Conservation (phyloP, 2,888 invertebrate species). For the Atrina japonica region DNA sequence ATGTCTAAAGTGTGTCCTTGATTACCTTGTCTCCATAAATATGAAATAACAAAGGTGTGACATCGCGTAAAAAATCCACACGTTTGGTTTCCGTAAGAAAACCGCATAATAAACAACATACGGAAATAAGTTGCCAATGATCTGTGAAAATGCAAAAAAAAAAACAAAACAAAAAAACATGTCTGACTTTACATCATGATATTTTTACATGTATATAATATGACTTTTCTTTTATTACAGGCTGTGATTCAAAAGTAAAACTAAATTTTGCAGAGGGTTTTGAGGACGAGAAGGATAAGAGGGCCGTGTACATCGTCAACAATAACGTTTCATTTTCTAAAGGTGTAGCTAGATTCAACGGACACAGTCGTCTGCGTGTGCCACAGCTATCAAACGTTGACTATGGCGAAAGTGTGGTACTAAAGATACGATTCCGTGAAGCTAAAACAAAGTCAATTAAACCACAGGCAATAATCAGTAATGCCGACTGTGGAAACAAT, state of each 20-base stretch:
- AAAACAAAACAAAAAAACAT: no score
- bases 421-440: slow-evolving; percentile 33
- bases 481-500: slow-evolving; percentile 60
- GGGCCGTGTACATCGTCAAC: slow-evolving; percentile 42
- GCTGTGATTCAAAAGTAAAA: slow-evolving; percentile 38
- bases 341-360: slow-evolving; percentile 42
- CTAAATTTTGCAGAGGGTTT: slow-evolving; percentile 36
- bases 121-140: no score
- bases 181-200: no score
- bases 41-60: no score
- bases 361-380: slow-evolving; percentile 37
- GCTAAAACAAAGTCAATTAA: slow-evolving; percentile 9
- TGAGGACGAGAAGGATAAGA: slow-evolving; percentile 31
- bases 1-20: no score
- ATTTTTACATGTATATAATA: no score
- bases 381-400: slow-evolving; percentile 44
- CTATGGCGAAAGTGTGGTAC: slow-evolving; percentile 35
- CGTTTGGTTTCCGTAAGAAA: no score
- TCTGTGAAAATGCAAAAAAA: no score
- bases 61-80: no score
- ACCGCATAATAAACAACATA: no score
- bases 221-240: slow-evolving; percentile 15
- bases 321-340: slow-evolving; percentile 38
- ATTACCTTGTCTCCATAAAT: no score
- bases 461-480: slow-evolving; percentile 57